Evolutionary conservation across 2,888 invertebrate species (phyloP).

Genomic region (Lycophotia porphyrea): DNA sequence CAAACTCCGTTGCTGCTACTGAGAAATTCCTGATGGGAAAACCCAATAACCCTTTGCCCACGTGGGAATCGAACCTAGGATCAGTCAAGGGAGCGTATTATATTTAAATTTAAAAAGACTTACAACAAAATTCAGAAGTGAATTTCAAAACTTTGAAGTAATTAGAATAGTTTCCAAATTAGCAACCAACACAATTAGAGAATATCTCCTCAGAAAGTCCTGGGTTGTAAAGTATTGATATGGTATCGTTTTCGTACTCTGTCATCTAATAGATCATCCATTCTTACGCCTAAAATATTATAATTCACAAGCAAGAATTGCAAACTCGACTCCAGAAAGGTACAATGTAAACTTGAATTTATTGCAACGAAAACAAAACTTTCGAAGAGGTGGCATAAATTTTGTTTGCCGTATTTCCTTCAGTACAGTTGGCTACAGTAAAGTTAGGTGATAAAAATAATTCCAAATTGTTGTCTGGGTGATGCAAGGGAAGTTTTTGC

Average conservation of each 20-base stretch:
- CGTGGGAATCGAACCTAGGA: too few species aligned
- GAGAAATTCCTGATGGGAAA: too few species aligned
- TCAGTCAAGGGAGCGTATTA: too few species aligned
- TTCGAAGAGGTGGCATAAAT: constrained; percentile 84
- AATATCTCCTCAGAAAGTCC: not conserved
- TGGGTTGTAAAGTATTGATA: not conserved
- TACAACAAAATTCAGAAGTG: too few species aligned
- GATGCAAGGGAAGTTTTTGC: constrained; percentile 45
- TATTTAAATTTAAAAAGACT: too few species aligned
- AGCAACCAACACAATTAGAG: not conserved
- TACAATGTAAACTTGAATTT: constrained; percentile 82
- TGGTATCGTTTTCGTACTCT: not conserved
- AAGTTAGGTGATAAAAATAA: constrained; percentile 66
- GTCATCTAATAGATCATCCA: constrained; percentile 13
- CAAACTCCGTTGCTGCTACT: too few species aligned
- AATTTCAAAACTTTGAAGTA: too few species aligned
- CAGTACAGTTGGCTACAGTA: constrained; percentile 54
- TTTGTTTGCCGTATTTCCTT: constrained; percentile 74
- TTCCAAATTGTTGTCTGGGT: constrained; percentile 55
- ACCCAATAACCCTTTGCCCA: too few species aligned
- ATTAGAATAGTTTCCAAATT: not conserved
- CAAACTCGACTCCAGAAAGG: constrained; percentile 56
- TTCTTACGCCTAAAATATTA: constrained; percentile 22
- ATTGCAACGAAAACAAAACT: constrained; percentile 85
- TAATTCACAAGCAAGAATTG: constrained; percentile 47